Evolutionary conservation across 2,797 vertebrate genomes (phyloP).

Genomic region (Mionectes olivaceus): DNA sequence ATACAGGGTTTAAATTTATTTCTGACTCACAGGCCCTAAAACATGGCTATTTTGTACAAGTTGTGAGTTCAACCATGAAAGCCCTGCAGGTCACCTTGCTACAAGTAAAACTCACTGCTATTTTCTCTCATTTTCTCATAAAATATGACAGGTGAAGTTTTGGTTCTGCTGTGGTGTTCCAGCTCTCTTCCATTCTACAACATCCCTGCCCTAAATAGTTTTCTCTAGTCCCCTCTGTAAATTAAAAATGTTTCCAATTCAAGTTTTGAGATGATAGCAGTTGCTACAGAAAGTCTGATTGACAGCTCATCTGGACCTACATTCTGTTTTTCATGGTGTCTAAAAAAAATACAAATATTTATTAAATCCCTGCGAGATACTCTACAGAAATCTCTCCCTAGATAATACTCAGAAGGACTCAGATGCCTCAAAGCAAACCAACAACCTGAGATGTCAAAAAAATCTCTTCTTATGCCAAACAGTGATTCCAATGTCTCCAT

Average conservation of each 20-base stretch:
- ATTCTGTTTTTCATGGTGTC: not conserved
- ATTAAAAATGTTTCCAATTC: not conserved
- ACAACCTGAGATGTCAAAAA: not conserved
- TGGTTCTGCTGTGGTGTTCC: not conserved
- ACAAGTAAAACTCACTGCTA: slow-evolving; percentile 5
- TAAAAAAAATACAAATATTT: not conserved
- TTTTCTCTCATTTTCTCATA: slow-evolving; percentile 30
- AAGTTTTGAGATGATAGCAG: not conserved
- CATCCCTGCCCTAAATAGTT: not conserved
- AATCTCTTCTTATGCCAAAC: not conserved
- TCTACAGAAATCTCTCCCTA: not conserved
- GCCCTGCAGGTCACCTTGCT: slow-evolving; percentile 47
- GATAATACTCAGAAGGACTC: not conserved
- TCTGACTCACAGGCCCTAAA: slow-evolving; percentile 11
- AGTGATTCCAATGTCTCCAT: not conserved
- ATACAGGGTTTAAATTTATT: slow-evolving; percentile 38
- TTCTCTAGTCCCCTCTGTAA: not conserved
- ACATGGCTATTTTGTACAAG: slow-evolving; percentile 15
- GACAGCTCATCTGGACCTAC: not conserved
- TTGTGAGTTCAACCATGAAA: slow-evolving; percentile 46
- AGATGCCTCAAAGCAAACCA: not conserved
- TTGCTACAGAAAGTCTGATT: not conserved
- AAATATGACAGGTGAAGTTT: not conserved
- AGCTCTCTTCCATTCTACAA: not conserved
- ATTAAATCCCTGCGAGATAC: not conserved